Conservation (phyloP, 2,888 invertebrate species). For the Cheilosia grossa region DNA sequence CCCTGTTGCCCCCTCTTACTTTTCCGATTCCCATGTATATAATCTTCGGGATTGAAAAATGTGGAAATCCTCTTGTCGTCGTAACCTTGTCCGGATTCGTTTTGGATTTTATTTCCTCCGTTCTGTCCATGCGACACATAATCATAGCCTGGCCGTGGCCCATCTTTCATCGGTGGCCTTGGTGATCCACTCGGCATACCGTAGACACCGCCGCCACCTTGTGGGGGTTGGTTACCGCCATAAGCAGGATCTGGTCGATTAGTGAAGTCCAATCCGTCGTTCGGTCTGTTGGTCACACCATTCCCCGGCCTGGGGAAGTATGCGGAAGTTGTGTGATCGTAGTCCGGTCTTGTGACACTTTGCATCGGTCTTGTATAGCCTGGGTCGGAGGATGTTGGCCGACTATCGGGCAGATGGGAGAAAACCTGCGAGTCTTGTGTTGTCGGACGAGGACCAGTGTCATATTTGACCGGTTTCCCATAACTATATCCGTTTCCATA, state of each 20-base stretch:
- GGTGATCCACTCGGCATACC: constrained; percentile 76
- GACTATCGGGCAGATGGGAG: constrained; percentile 60
- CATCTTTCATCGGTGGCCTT: constrained; percentile 57
- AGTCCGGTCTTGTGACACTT: constrained; percentile 29
- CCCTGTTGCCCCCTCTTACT: constrained; percentile 77
- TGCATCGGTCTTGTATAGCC: constrained; percentile 60
- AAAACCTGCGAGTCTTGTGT: constrained; percentile 63
- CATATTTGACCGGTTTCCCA: constrained; percentile 80
- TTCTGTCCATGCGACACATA: constrained; percentile 60
- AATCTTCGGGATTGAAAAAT: constrained; percentile 83
- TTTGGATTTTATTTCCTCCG: constrained; percentile 62
- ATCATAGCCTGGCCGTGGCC: constrained; percentile 56
- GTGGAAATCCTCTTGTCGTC: constrained; percentile 82
- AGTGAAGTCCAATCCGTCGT: constrained; percentile 77
- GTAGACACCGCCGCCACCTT: constrained; percentile 55
- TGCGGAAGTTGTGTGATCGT: constrained; percentile 60
- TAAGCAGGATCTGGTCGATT: constrained; percentile 80
- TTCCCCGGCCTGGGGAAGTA: constrained; percentile 77
- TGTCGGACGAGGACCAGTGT: constrained; percentile 75
- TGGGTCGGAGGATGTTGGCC: constrained; percentile 75
- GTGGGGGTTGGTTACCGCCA: constrained; percentile 52
- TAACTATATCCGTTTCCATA: constrained; percentile 83
- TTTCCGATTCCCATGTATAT: constrained; percentile 79
- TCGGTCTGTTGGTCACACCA: constrained; percentile 57
- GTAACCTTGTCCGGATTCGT: constrained; percentile 77